Evolutionary conservation across 53 echinoderm and acorn worm species (phyloP).

Genomic region (Henricia sp.): DNA sequence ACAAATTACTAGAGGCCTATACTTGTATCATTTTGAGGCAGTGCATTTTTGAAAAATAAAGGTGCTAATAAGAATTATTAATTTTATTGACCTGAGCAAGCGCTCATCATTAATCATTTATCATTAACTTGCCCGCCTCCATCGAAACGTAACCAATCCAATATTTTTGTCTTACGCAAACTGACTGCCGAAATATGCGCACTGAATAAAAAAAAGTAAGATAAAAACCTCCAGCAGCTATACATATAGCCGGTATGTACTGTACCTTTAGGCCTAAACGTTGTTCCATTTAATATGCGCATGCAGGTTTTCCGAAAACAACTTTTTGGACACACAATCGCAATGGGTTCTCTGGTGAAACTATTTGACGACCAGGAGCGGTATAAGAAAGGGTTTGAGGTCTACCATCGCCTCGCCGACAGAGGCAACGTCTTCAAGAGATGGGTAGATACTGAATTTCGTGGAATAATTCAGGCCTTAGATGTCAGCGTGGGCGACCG

Average conservation of each 20-base stretch:
- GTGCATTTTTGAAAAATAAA: no score
- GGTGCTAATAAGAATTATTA: no score
- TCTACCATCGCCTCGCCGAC: conserved; percentile 27
- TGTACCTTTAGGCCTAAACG: background rate
- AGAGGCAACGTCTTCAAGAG: background rate
- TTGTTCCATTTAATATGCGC: background rate
- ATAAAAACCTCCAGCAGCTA: background rate
- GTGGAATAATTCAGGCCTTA: background rate
- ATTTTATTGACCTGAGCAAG: no score
- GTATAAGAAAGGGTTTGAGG: background rate
- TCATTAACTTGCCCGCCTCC: no score
- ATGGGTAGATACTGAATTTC: conserved; percentile 20
- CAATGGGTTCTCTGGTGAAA: background rate
- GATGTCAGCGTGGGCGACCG: background rate
- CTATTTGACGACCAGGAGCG: conserved; percentile 6
- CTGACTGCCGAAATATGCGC: no score
- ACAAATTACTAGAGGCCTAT: no score
- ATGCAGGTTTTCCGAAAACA: background rate
- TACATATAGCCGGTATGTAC: background rate
- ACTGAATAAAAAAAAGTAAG: no score
- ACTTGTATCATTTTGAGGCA: no score
- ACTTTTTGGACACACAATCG: background rate
- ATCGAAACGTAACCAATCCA: no score
- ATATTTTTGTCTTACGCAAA: no score
- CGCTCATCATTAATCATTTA: no score